These are phyloP conservation scores for Thaumetopoea pityocampa DNA, from an alignment of 1,140 invertebrate genomes.

Conservation along the genomic window DNA sequence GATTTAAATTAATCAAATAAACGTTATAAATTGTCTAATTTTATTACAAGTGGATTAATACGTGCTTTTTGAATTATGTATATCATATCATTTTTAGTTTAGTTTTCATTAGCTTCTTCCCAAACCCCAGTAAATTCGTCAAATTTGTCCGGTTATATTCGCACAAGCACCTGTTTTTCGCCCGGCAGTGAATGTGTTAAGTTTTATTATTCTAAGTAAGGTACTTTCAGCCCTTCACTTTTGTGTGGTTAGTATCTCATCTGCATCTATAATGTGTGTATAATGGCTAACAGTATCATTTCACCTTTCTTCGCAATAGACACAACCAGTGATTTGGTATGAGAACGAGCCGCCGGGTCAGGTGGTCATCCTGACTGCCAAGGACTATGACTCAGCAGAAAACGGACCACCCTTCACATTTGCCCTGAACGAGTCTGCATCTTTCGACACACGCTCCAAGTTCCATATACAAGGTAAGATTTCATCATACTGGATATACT, in stretches of 20 bases:
- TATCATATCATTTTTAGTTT: background rate
- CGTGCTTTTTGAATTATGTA: background rate
- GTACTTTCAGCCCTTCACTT: too few species aligned
- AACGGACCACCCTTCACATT: slow-evolving; percentile 91
- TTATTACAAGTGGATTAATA: slow-evolving; percentile 1
- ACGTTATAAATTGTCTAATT: too few species aligned
- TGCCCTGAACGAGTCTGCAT: slow-evolving; percentile 80
- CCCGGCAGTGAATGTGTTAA: too few species aligned
- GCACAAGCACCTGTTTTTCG: too few species aligned
- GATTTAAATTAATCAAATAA: too few species aligned
- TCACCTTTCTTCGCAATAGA: slow-evolving; percentile 45
- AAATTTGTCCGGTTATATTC: too few species aligned
- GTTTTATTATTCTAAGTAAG: too few species aligned
- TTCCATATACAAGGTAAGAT: slow-evolving; percentile 81
- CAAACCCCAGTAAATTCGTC: too few species aligned
- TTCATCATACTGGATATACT: too few species aligned
- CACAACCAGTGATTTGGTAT: slow-evolving; percentile 86
- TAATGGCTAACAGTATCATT: too few species aligned
- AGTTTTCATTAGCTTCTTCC: background rate
- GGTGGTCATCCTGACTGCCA: slow-evolving; percentile 84
- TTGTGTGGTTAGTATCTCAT: too few species aligned
- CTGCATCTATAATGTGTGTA: too few species aligned
- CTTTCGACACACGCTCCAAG: slow-evolving; percentile 81
- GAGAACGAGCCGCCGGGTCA: slow-evolving; percentile 84
- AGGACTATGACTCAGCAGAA: slow-evolving; percentile 85